Base-by-base conservation (phyloP, 1,140 invertebrate genomes). In the Brachionus manjavacas region DNA sequence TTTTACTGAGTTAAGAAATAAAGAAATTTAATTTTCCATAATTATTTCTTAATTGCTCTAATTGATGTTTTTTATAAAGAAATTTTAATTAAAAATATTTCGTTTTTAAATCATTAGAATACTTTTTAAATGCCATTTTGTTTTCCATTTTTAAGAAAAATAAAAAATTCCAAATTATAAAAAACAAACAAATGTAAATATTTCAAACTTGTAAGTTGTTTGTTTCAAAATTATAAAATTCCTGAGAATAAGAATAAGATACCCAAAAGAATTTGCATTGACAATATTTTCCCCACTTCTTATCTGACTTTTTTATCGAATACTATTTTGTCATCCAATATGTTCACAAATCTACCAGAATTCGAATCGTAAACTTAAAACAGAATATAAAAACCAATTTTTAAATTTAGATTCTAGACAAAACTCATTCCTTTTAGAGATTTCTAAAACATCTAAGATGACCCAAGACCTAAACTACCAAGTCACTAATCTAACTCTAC, bases 51-150 rank as follows among this genome's bases (percentile, higher is more conserved):
- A 60, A 60, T 60, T 60, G 52, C 52, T 60, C 9, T 60, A 20
- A 60, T 60, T 60, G 20, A 60, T 20, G 8, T 9, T 16, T 60
- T 60, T 60, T 60, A 8, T 4, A 35, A 6, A 9, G 52, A 9
- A 60, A 60, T 60, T 60, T 60, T 60, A 60, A 60, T 60, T 60
- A 60, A 60, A 60, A 60, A 60, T 60, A 60, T 60, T 60, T 60
- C 52, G 52, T 60, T 60, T 25, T 23, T 20, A 60, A 60, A 60
- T 8, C 8, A 23, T 7, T 55, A 0, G 52, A 60, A 60, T 60
- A 60, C 20, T 60, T 23, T 60, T 60, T 60, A 55, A 60, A 60
- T 60, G 16, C 20, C 16, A 60, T 60, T 23, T 60, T 60, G 0
- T 20, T 60, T 60, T 60, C 20, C 52, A 60, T 20, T 60, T 55